A percentile compares a stretch with the other conserved stretches of the same genome.
phyloP scores from a whole-genome alignment of 2,888 invertebrate genomes.

The Phortica okadai region DNA sequence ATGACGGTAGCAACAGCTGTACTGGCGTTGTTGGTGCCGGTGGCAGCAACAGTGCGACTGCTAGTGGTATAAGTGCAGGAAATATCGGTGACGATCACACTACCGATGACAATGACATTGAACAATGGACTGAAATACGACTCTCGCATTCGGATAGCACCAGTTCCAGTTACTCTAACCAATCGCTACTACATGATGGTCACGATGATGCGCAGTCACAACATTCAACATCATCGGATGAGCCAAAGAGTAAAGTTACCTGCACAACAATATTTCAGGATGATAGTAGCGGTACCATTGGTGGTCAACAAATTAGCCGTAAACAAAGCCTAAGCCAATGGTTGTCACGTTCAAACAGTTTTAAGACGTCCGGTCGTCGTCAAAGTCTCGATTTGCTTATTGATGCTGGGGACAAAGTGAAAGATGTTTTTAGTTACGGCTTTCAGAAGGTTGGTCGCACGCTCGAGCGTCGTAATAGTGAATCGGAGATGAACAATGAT shows the following conservation, averaged over 20 bases:
- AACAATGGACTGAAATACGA: constrained; percentile 76
- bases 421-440: constrained; percentile 88
- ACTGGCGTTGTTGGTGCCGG: constrained; percentile 41
- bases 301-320: constrained; percentile 70
- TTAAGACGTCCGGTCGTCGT: constrained; percentile 77
- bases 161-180: constrained; percentile 76
- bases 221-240: constrained; percentile 74
- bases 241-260: constrained; percentile 74
- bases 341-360: constrained; percentile 75
- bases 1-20: constrained; percentile 45
- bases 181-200: constrained; percentile 69
- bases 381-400: constrained; percentile 87
- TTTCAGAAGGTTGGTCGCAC: constrained; percentile 83
- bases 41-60: constrained; percentile 34
- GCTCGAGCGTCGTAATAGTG: constrained; percentile 84
- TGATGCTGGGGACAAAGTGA: constrained; percentile 88
- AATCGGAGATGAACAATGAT: constrained; percentile 80
- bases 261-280: constrained; percentile 75
- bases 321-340: constrained; percentile 72
- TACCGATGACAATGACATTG: constrained; percentile 72
- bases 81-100: constrained; percentile 32
- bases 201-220: constrained; percentile 68
- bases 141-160: constrained; percentile 76
- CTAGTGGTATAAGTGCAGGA: constrained; percentile 39
- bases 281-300: constrained; percentile 57